Percentiles rank a stretch among this genome's conserved stretches.
phyloP scores from a whole-genome alignment of 1,140 invertebrate species.

The Calephelis nemesis region DNA sequence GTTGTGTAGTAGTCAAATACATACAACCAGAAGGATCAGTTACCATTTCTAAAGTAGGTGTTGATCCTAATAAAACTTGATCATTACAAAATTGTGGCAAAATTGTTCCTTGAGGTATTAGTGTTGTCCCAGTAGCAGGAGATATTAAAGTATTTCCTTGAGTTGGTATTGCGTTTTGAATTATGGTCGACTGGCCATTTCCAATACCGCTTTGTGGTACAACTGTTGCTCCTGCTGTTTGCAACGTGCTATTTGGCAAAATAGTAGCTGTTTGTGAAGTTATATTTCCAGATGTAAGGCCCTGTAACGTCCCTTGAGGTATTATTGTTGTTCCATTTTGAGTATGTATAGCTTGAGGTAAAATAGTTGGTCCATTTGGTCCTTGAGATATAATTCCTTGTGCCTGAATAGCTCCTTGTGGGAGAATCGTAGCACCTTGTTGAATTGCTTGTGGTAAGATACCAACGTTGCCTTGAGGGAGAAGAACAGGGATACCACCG shows the following conservation, averaged over 20 bases:
- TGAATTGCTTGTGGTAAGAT: conserved; percentile 74
- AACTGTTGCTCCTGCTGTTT: conserved; percentile 67
- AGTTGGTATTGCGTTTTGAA: conserved; percentile 68
- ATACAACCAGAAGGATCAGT: conserved; percentile 84
- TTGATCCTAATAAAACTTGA: conserved; percentile 83
- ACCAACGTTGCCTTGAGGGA: conserved; percentile 76
- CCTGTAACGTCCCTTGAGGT: conserved; percentile 74
- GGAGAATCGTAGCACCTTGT: conserved; percentile 70
- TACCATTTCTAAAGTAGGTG: conserved; percentile 85
- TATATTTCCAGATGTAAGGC: conserved; percentile 64
- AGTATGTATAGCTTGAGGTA: conserved; percentile 76
- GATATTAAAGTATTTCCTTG: conserved; percentile 74
- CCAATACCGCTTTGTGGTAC: conserved; percentile 72
- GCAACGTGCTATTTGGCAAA: conserved; percentile 65
- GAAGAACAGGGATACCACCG: conserved; percentile 81
- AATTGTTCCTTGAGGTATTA: conserved; percentile 82
- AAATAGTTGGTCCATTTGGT: conserved; percentile 72
- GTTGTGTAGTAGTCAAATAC: conserved; percentile 84
- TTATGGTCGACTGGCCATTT: conserved; percentile 73
- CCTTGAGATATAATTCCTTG: conserved; percentile 78
- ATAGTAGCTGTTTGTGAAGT: conserved; percentile 69
- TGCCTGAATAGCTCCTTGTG: conserved; percentile 76
- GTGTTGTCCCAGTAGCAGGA: conserved; percentile 64
- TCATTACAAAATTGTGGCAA: conserved; percentile 83
- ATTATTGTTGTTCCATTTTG: conserved; percentile 75